These are phyloP conservation scores for Caenorhabditis zanzibari DNA, from an alignment of 2,888 invertebrate genomes.

Conservation along the genomic window DNA sequence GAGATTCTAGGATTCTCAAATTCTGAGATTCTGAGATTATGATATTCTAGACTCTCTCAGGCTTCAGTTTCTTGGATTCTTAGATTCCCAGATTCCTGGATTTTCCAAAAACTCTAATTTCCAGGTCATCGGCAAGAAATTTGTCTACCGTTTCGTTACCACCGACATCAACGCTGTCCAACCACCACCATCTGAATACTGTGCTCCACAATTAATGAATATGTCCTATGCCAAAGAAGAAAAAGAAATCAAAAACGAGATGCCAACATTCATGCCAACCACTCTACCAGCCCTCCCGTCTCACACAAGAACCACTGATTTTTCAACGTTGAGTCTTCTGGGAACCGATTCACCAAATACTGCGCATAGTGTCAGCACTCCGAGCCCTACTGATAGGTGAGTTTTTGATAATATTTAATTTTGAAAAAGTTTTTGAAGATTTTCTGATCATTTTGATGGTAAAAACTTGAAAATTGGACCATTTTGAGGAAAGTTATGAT, in stretches of 20 bases:
- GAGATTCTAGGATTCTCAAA: too few species aligned
- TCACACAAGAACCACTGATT: slow-evolving; percentile 24
- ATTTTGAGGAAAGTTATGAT: too few species aligned
- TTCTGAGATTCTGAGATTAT: too few species aligned
- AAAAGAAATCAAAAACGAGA: slow-evolving; percentile 34
- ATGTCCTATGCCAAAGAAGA: slow-evolving; percentile 49
- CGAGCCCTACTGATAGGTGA: slow-evolving; percentile 62
- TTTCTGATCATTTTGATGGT: not conserved
- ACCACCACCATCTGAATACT: slow-evolving; percentile 10
- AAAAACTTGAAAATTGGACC: not conserved
- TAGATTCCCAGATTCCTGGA: not conserved
- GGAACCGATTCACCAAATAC: slow-evolving; percentile 33
- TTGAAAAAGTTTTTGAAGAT: too few species aligned
- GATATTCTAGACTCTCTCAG: not conserved
- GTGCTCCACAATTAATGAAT: slow-evolving; percentile 1
- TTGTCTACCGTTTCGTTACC: slow-evolving; percentile 83
- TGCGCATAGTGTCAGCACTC: slow-evolving; percentile 57
- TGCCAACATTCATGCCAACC: not conserved
- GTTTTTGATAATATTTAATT: not conserved
- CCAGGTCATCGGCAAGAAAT: slow-evolving; percentile 83
- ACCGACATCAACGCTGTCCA: slow-evolving; percentile 23
- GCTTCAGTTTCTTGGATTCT: not conserved
- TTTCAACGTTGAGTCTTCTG: slow-evolving; percentile 52
- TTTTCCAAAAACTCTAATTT: not conserved
- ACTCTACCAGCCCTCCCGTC: not conserved